phyloP scores from a whole-genome alignment of 2,113 vertebrate species.

The Brachyhypopomus occidentalis region DNA sequence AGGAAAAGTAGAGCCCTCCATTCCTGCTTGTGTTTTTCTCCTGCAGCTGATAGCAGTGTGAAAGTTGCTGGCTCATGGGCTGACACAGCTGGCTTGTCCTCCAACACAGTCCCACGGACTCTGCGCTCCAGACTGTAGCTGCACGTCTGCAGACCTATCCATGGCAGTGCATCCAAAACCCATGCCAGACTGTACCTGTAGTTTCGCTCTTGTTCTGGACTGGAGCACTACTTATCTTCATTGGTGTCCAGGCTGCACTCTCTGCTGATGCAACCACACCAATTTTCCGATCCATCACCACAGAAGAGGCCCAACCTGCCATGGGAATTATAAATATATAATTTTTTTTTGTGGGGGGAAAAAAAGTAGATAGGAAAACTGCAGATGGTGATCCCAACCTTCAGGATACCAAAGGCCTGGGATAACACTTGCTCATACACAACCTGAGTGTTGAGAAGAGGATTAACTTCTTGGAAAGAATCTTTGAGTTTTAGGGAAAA shows the following conservation, averaged over 20 bases:
- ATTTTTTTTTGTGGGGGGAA: conserved; percentile 42
- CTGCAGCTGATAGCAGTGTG: conserved; percentile 46
- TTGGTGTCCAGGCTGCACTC: conserved; percentile 34
- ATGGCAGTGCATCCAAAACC: conserved; percentile 24
- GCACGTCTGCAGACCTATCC: conserved; percentile 43
- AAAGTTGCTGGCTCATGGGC: conserved; percentile 57
- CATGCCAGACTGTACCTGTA: conserved; percentile 44
- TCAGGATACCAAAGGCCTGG: conserved; percentile 64
- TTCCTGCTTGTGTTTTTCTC: conserved; percentile 43
- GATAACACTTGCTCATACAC: conserved; percentile 61
- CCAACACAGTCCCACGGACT: conserved; percentile 24
- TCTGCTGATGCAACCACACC: conserved; percentile 61
- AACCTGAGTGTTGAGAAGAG: conserved; percentile 64
- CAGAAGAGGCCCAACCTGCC: conserved; percentile 50
- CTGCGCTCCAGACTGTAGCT: conserved; percentile 54
- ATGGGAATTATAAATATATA: conserved; percentile 60
- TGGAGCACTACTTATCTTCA: conserved; percentile 24
- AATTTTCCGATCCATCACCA: conserved; percentile 56
- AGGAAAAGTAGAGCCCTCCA: conserved; percentile 30
- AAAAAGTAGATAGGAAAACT: conserved; percentile 58
- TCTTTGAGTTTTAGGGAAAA: conserved; percentile 53
- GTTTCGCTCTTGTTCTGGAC: conserved; percentile 19
- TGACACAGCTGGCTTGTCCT: conserved; percentile 58
- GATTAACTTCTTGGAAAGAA: conserved; percentile 69
- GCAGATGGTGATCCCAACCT: conserved; percentile 61